Base-by-base conservation (phyloP, 2,888 invertebrate species). In the Andrena flavipes region DNA sequence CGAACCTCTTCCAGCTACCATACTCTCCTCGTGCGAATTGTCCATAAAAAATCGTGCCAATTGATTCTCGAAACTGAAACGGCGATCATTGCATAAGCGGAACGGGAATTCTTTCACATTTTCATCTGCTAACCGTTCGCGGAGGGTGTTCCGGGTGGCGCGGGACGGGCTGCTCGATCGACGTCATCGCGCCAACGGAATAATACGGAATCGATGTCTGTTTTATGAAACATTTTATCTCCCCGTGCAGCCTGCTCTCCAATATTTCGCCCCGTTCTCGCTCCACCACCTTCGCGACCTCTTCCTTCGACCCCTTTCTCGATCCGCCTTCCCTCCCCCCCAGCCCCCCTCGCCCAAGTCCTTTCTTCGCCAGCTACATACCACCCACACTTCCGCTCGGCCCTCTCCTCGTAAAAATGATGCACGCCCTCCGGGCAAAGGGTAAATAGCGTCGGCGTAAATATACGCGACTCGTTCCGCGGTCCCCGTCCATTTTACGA, bases 191-290 rank as follows among this genome's bases (percentile, higher is more conserved):
- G 84, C 68, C 76, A 79, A 56, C 49, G 80, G 82, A 85, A 87
- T 91, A 91, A 91, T 90, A 91, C 84, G 85, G 85, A 91, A 89
- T 89, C 90, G 90, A 92, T 91, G 88, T 90, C 89, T 90, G 90
- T 90, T 92, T 90, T 91, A 92, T 91, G 89, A 91, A 92, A 91
- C 90, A 89, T 91, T 91, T 91, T 91, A 91, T 91, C 91, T 91
- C 86, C 79, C 86, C 80, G 89, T 82, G 83, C 87, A 86, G 86
- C 86, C 85, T 85, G 87, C 84, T 88, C 87, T 85, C 89, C 89
- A 89, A 91, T 90, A 92, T 91, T 90, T 91, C 87, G 88, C 82
- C 65, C 85, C 86, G 85, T 89, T 90, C 86, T 80, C 84, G 62
- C 78, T 62, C 65, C 26, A 54, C 29, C 70, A 48, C 56, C 30